A percentile compares a stretch with the other conserved stretches of the same genome.
These are phyloP conservation scores for Tetragnatha montana DNA, from an alignment of 2,888 invertebrate species.

Conservation along the genomic window DNA sequence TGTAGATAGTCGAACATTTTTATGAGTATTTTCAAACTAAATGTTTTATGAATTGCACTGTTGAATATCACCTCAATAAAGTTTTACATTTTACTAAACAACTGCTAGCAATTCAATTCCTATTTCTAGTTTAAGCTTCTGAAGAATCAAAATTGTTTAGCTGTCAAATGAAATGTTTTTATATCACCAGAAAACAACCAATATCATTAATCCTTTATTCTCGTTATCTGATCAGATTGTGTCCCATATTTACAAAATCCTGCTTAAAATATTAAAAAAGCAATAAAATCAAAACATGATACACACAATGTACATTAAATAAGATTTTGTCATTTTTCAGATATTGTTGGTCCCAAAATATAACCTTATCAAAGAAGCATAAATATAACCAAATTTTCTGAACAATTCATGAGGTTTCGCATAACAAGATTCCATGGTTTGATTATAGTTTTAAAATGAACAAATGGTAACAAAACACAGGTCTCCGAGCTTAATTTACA, in stretches of 20 bases:
- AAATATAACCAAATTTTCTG: not conserved
- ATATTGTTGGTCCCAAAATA: conserved; percentile 32
- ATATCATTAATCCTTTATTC: conserved; percentile 35
- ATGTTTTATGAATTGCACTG: too few relatives aligned
- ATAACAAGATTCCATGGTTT: not conserved
- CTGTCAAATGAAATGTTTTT: not conserved
- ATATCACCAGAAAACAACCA: not conserved
- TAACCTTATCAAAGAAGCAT: not conserved
- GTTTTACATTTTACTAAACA: too few relatives aligned
- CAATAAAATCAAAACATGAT: conserved; percentile 35
- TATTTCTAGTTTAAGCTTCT: too few relatives aligned
- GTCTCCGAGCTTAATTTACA: not conserved
- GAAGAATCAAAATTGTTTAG: too few relatives aligned
- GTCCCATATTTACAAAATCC: conserved; percentile 51
- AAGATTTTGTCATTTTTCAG: conserved; percentile 21
- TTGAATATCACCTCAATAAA: too few relatives aligned
- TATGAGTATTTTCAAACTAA: too few relatives aligned
- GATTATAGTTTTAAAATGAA: not conserved
- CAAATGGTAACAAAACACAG: conserved; percentile 5
- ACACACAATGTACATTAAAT: conserved; percentile 26
- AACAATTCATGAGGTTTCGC: not conserved
- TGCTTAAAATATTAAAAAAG: conserved; percentile 15
- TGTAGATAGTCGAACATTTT: too few relatives aligned
- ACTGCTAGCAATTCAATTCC: too few relatives aligned
- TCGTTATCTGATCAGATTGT: conserved; percentile 38